Conservation (phyloP, 2,797 vertebrate species). For the Austrolebias charrua region DNA sequence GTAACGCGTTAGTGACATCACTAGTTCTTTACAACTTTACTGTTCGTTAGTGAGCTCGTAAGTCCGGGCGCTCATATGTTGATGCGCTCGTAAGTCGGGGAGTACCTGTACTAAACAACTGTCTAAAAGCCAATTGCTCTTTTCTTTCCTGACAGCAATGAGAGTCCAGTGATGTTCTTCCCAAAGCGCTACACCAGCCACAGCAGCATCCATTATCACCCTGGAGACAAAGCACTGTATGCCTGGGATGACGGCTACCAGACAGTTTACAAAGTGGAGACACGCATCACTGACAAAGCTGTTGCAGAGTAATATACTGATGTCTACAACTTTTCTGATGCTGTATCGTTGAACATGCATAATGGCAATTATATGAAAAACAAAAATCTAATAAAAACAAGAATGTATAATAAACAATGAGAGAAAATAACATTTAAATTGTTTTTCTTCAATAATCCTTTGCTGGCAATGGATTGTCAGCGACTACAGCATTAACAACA, state of each 20-base stretch:
- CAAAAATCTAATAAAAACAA: neutral
- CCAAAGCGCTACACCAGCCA: conserved; percentile 88
- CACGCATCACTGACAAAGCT: conserved; percentile 54
- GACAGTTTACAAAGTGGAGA: conserved; percentile 89
- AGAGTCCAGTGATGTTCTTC: conserved; percentile 82
- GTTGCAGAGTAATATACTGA: conserved; percentile 23
- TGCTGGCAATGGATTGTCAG: conserved; percentile 41
- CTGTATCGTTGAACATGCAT: no score
- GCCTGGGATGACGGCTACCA: conserved; percentile 95
- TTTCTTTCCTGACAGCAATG: conserved; percentile 26
- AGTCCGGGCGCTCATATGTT: no score
- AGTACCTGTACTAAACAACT: neutral
- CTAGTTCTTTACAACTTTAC: no score
- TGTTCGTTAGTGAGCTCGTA: no score
- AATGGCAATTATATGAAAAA: neutral
- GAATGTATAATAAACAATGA: neutral
- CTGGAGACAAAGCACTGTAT: conserved; percentile 87
- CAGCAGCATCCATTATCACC: conserved; percentile 88
- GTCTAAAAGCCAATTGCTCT: neutral
- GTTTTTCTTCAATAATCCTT: conserved; percentile 17
- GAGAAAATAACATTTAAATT: neutral
- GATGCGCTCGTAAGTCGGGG: no score
- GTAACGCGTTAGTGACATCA: no score
- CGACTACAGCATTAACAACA: neutral
- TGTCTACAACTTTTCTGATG: neutral